Base-by-base conservation (phyloP, 2,797 vertebrate genomes). In the Harpagifer antarcticus region DNA sequence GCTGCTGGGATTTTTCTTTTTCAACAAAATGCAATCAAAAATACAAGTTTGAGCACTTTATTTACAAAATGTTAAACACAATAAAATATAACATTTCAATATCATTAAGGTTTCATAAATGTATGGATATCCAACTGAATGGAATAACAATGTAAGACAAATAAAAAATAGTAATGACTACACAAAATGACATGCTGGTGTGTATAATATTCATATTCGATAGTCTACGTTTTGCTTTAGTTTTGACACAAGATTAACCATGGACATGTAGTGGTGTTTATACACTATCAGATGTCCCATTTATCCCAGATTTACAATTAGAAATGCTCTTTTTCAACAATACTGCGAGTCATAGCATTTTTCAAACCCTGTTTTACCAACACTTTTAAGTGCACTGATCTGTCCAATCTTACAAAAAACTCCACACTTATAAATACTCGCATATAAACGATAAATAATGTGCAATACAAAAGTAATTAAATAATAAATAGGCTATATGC, bases 391-490 rank as follows among this genome's bases (percentile, higher is more conserved):
- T 92, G 92, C 93, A 92, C 83, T 90, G 94, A 94, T 94, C 94
- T 96, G 94, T 93, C 94, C 93, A 96, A 95, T 92, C 94, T 94
- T 93, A 95, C 94, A 96, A 94, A 95, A 93, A 88, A 95, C 95
- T 96, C 93, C 93, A 95, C 95, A 96, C 90, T 95, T 96, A 97
- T 97, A 99, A 99, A 99, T 99, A 95, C 87, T 93, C 87, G 91
- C 97, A 95, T 96, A 94, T 95, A 95, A 97, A 97, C 94, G 97
- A 99, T 99, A 99, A 99, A 99, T 98, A 98, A 98, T 97, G 95
- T 96, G 93, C 96, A 95, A 96, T 97, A 97, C 95, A 96, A 97
- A 96, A 92, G 81, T 81, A 90, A 94, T 96, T 96, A 96, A 99
- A 98, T 97, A 98, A 99, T 99, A 98, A 99, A 99, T 99, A 99